A percentile compares a stretch with the other conserved stretches of the same genome.
Conservation (phyloP, 2,888 invertebrate species). For the Aporophyla lueneburgensis region DNA sequence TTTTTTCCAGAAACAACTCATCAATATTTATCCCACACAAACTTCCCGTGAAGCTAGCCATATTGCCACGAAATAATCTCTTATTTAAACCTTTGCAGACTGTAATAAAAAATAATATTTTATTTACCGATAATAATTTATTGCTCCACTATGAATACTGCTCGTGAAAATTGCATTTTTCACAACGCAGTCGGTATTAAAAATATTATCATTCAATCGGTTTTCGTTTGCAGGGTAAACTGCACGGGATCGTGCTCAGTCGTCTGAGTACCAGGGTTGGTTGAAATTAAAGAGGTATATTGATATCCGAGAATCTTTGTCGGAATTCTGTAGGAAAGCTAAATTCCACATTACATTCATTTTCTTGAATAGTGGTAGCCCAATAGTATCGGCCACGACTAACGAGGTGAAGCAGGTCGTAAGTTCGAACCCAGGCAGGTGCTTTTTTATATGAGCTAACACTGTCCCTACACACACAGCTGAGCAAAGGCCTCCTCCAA, state of each 20-base stretch:
- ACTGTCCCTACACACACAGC: too few species aligned
- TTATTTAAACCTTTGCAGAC: constrained; percentile 31
- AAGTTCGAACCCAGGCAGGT: too few species aligned
- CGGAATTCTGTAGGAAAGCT: background rate
- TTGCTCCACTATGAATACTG: constrained; percentile 21
- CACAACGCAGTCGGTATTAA: constrained; percentile 44
- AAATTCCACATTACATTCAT: too few species aligned
- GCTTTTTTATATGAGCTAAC: too few species aligned
- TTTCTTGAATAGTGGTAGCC: too few species aligned
- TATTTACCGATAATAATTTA: constrained; percentile 51
- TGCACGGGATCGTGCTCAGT: background rate
- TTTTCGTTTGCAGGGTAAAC: constrained; percentile 46
- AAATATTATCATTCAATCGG: constrained; percentile 56
- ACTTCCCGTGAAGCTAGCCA: background rate
- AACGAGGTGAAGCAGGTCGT: too few species aligned
- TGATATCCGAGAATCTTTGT: background rate
- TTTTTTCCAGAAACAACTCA: background rate
- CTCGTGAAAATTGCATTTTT: constrained; percentile 58
- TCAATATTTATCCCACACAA: background rate
- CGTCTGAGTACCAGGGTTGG: background rate
- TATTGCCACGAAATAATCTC: constrained; percentile 25
- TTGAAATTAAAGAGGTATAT: background rate
- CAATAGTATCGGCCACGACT: too few species aligned
- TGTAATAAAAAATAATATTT: constrained; percentile 55
- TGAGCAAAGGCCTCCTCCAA: too few species aligned